Percentiles rank a stretch among this genome's conserved stretches.
Conservation (phyloP, 92 coral and sea anemone species). For the Palythoa caribaeorum region DNA sequence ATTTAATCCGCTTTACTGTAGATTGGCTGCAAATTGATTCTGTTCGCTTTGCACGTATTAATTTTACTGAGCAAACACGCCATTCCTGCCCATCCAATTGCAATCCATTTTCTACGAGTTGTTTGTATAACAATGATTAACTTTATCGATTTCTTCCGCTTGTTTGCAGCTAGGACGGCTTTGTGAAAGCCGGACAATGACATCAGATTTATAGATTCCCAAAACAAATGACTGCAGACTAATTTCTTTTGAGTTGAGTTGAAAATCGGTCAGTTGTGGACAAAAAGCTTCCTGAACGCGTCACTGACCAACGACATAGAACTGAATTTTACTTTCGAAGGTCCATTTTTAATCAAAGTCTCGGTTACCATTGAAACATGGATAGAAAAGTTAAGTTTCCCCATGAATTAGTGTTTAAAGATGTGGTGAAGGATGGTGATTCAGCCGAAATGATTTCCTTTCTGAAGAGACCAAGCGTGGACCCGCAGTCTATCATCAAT, state of each 20-base stretch:
- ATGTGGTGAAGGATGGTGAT: conserved; percentile 98
- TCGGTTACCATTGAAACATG: conserved; percentile 17
- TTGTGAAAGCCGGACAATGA: conserved; percentile 49
- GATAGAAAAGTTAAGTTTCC: conserved; percentile 94
- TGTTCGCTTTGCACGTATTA: conserved; percentile 23
- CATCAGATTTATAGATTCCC: conserved; percentile 20
- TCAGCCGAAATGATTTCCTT: conserved; percentile 91
- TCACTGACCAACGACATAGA: not conserved
- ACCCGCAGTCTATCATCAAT: conserved; percentile 85
- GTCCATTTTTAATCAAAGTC: not conserved
- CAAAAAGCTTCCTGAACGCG: not conserved
- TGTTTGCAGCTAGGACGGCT: conserved; percentile 35
- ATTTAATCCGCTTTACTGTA: not conserved
- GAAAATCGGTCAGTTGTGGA: conserved; percentile 3
- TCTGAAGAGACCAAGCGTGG: conserved; percentile 97
- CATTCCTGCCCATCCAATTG: conserved; percentile 23
- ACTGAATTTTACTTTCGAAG: not conserved
- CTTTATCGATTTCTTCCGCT: conserved; percentile 58
- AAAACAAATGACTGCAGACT: conserved; percentile 17
- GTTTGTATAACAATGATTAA: conserved; percentile 80
- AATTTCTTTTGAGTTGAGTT: conserved; percentile 12
- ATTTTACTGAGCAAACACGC: conserved; percentile 15
- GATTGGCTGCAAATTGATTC: not conserved
- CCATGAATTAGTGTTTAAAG: conserved; percentile 92
- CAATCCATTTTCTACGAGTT: conserved; percentile 36